These are phyloP conservation scores for Acanthosepion lycidas DNA, from an alignment of 2,888 invertebrate species.

Conservation along the genomic window DNA sequence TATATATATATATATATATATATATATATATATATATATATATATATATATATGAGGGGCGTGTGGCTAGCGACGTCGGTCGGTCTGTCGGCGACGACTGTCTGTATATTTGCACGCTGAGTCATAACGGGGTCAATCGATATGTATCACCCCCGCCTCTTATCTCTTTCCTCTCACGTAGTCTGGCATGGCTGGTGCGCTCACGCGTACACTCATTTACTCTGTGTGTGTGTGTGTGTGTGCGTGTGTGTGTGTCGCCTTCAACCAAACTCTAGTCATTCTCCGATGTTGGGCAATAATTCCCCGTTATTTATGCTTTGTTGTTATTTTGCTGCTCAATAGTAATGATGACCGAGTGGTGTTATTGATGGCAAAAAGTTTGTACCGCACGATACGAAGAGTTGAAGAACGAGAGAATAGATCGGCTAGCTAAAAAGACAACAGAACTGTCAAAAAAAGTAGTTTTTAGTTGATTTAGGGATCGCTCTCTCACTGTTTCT, in stretches of 20 bases:
- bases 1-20: too few relatives aligned
- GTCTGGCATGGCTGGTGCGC: neutral
- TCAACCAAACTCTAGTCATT: neutral
- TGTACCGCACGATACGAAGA: neutral
- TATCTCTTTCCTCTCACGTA: neutral
- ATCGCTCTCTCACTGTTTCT: neutral
- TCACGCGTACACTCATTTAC: neutral
- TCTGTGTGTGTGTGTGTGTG: neutral
- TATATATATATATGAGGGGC: too few relatives aligned
- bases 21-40: too few relatives aligned
- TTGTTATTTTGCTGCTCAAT: neutral
- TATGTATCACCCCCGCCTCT: constrained; percentile 4
- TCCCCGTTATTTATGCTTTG: neutral
- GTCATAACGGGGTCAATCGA: constrained; percentile 47
- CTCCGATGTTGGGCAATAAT: too few relatives aligned
- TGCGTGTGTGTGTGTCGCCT: neutral
- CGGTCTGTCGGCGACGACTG: constrained; percentile 14
- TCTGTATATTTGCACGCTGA: constrained; percentile 46
- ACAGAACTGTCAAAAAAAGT: neutral
- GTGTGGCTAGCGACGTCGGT: neutral
- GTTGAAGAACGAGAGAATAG: neutral
- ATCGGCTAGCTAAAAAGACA: neutral
- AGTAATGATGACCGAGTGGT: neutral
- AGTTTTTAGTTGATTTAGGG: too few relatives aligned
- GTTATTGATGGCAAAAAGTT: neutral